Evolutionary conservation across 2,888 invertebrate genomes (phyloP), one percentile per base, ranked within the genome.

Genomic region (Drosophila quasianomalipes): DNA sequence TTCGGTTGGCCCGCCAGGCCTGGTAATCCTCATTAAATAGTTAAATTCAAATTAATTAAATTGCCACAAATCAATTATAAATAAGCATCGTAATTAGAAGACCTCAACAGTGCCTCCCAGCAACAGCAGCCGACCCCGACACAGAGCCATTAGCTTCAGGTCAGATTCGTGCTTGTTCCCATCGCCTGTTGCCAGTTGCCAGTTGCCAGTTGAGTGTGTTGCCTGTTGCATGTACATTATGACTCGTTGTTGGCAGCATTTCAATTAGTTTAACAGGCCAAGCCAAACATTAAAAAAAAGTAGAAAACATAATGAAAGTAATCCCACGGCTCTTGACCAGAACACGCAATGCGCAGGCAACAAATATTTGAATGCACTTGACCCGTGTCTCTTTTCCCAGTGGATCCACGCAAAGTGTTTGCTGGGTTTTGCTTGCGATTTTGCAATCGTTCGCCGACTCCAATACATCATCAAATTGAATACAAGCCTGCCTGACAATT

Each of bases 1-100:
- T 52, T 41, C 14, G 66, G 44, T 54, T 70, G 61, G 64, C 37
- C 62, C 49, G 81, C 33, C 44, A 52, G 72, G 58, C 60, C 76
- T 76, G 91, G 82, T 87, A 87, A 87, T 87, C 91, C 90, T 81
- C 86, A 91, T 91, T 87, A 87, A 87, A 91, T 87, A 90, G 87
- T 87, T 87, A 91, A 91, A 87, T 90, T 91, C 91, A 88, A 87
- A 87, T 87, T 87, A 87, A 91, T 91, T 87, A 87, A 91, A 87
- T 87, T 87, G 90, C 91, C 91, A 76, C 87, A 87, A 91, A 91
- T 87, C 87, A 87, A 87, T 87, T 87, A 87, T 88, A 91, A 85
- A 87, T 87, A 90, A 91, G 90, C 91, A 85, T 57, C 81, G 91
- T 91, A 87, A 87, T 87, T 87, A 87, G 86, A 90, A 80, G 90